Conservation (phyloP, 2,888 invertebrate species). For the Phymatocera aterrima region DNA sequence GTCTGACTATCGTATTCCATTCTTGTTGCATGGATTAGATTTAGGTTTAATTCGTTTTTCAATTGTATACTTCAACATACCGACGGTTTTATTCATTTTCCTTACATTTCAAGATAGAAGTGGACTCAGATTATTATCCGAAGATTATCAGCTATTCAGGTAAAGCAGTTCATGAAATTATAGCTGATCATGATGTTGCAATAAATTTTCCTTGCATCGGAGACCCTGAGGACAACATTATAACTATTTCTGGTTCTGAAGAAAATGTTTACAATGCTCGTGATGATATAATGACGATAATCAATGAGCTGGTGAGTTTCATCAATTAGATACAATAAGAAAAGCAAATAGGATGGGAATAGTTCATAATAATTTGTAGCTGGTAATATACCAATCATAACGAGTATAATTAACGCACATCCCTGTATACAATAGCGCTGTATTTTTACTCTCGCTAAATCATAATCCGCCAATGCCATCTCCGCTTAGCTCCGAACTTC, state of each 20-base stretch:
- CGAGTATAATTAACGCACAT: too few relatives aligned
- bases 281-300: slow-evolving; percentile 95
- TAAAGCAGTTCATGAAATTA: slow-evolving; percentile 93
- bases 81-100: slow-evolving; percentile 36
- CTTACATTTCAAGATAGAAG: slow-evolving; percentile 79
- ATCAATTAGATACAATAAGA: background rate
- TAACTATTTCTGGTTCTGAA: slow-evolving; percentile 95
- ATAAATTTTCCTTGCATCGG: slow-evolving; percentile 94
- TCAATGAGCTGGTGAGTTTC: slow-evolving; percentile 82
- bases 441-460: background rate
- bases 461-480: background rate
- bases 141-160: slow-evolving; percentile 97
- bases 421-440: background rate
- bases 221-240: slow-evolving; percentile 88
- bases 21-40: too few relatives aligned
- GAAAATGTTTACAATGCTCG: slow-evolving; percentile 90
- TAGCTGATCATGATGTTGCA: slow-evolving; percentile 92
- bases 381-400: too few relatives aligned
- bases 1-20: background rate
- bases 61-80: slow-evolving; percentile 12
- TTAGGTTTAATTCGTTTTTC: background rate
- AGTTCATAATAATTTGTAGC: too few relatives aligned
- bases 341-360: too few relatives aligned
- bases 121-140: slow-evolving; percentile 96
- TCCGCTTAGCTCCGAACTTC: background rate